Evolutionary conservation across 2,797 vertebrate genomes (phyloP).

Genomic region (Acanthopagrus latus): DNA sequence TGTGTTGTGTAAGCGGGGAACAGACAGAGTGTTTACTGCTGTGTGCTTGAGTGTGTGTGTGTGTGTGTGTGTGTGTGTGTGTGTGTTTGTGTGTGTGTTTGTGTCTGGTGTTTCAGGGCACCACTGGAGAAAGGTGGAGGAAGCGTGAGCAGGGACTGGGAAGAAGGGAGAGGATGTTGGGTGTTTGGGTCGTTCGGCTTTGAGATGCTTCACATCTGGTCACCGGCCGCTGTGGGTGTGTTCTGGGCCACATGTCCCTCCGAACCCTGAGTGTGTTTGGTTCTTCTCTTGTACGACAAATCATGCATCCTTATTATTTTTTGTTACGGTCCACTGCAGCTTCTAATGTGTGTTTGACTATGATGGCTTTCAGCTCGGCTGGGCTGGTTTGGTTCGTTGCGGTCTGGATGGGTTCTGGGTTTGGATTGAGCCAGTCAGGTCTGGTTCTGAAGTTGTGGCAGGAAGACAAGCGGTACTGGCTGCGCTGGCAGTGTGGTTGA

Average conservation of each 20-base stretch:
- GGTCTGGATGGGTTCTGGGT: slow-evolving; percentile 5
- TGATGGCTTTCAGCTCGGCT: slow-evolving; percentile 20
- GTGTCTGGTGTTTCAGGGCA: slow-evolving; percentile 7
- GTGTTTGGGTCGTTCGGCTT: slow-evolving; percentile 12
- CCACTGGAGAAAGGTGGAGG: slow-evolving; percentile 8
- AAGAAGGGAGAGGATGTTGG: neutral
- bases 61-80: slow-evolving; percentile 19
- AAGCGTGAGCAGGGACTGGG: neutral
- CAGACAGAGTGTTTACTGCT: slow-evolving; percentile 5
- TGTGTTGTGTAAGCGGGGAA: slow-evolving; percentile 12
- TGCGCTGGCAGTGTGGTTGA: slow-evolving; percentile 64
- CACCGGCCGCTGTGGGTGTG: neutral
- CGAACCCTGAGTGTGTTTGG: slow-evolving; percentile 47
- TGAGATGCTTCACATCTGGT: slow-evolving; percentile 27
- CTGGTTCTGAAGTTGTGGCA: slow-evolving; percentile 38
- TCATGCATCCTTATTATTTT: slow-evolving; percentile 19
- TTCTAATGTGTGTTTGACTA: slow-evolving; percentile 36
- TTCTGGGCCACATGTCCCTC: slow-evolving; percentile 24
- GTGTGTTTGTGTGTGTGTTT: slow-evolving; percentile 6
- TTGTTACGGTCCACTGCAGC: slow-evolving; percentile 38
- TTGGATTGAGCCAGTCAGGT: slow-evolving; percentile 17
- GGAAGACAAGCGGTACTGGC: slow-evolving; percentile 60
- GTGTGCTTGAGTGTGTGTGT: slow-evolving; percentile 16
- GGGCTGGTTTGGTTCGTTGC: slow-evolving; percentile 39
- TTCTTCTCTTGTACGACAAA: slow-evolving; percentile 16